These are phyloP conservation scores for Perca flavescens DNA, from an alignment of 2,113 vertebrate genomes.

Conservation along the genomic window DNA sequence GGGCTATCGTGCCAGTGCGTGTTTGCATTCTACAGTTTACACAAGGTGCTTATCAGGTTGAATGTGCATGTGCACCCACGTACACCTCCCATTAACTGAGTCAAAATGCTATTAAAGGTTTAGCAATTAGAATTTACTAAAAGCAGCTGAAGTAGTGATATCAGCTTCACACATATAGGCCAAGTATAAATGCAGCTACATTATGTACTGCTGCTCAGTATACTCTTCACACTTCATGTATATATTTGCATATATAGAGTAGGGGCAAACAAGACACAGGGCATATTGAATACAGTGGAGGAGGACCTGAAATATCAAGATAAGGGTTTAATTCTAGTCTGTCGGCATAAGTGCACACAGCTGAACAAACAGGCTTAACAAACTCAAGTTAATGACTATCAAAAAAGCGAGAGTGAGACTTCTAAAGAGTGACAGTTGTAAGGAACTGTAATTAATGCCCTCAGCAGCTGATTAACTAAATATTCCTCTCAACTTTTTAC, in stretches of 20 bases:
- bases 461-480: neutral
- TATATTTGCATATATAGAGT: neutral
- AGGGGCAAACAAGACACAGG: neutral
- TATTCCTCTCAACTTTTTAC: neutral
- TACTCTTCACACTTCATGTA: slow-evolving; percentile 3
- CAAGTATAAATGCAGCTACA: neutral
- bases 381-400: neutral
- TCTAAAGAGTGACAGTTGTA: neutral
- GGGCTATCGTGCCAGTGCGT: neutral
- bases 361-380: neutral
- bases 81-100: neutral
- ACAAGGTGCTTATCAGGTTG: slow-evolving; percentile 2
- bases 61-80: neutral
- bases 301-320: neutral
- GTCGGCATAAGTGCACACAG: neutral
- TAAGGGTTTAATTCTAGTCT: slow-evolving; percentile 11
- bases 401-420: neutral
- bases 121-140: neutral
- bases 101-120: neutral
- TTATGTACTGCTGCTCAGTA: neutral
- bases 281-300: neutral
- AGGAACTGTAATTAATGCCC: neutral
- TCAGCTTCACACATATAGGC: neutral
- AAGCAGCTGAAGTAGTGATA: neutral
- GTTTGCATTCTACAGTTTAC: slow-evolving; percentile 6